Evolutionary conservation across 92 coral and sea anemone genomes (phyloP).

Genomic region (Montipora capitata): DNA sequence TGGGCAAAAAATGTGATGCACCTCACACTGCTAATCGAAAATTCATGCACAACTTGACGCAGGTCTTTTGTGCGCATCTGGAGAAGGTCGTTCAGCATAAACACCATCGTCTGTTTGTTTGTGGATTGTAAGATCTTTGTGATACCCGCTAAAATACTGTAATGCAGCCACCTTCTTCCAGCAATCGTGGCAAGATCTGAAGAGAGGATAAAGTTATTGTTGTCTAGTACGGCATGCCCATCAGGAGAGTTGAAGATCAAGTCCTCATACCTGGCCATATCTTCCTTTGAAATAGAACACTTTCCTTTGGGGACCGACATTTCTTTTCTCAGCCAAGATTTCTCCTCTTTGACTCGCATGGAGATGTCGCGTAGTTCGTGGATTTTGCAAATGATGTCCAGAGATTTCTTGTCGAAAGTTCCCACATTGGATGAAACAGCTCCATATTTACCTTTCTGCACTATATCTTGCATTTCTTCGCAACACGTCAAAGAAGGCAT

Average conservation of each 20-base stretch:
- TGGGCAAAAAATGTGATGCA: slow-evolving; percentile 24
- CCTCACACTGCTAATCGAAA: too few relatives aligned
- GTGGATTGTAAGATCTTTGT: slow-evolving; percentile 38
- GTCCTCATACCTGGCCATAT: slow-evolving; percentile 5
- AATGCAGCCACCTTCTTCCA: slow-evolving; percentile 59
- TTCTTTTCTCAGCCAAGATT: background rate
- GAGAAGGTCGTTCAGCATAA: slow-evolving; percentile 50
- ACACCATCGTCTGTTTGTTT: slow-evolving; percentile 41
- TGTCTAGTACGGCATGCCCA: slow-evolving; percentile 9
- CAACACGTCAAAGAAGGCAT: slow-evolving; percentile 13
- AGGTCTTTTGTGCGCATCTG: slow-evolving; percentile 14
- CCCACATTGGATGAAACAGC: slow-evolving; percentile 57
- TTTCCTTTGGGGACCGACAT: background rate
- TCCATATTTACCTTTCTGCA: background rate
- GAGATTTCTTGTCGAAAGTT: slow-evolving; percentile 26
- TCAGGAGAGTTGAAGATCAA: slow-evolving; percentile 9
- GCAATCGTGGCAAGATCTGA: slow-evolving; percentile 60
- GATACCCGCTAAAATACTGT: slow-evolving; percentile 48
- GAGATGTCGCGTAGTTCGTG: slow-evolving; percentile 27
- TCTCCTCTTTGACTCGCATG: background rate
- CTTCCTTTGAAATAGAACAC: slow-evolving; percentile 24
- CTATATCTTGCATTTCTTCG: slow-evolving; percentile 9
- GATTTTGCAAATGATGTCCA: slow-evolving; percentile 18
- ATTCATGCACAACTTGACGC: background rate
- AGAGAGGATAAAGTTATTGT: slow-evolving; percentile 42